These are phyloP conservation scores for Microctonus aethiopoides DNA, from an alignment of 2,888 invertebrate species.

Conservation along the genomic window DNA sequence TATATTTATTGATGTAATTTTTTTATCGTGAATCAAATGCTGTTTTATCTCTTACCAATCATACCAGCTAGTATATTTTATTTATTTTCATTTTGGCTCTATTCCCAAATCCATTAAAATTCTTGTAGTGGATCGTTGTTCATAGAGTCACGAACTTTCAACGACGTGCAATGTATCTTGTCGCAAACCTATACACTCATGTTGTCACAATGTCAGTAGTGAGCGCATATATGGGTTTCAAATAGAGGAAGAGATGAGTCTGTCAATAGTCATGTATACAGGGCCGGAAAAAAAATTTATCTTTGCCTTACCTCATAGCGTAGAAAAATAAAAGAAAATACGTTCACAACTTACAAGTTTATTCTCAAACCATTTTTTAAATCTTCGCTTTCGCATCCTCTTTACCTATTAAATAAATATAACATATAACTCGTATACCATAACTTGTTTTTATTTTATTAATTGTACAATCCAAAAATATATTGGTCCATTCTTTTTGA, in stretches of 20 bases:
- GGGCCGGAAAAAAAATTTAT: not conserved
- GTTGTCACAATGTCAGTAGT: not conserved
- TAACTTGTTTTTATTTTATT: too few relatives aligned
- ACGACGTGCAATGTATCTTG: slow-evolving; percentile 4
- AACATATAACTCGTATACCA: too few relatives aligned
- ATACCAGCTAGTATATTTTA: not conserved
- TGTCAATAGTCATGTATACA: not conserved
- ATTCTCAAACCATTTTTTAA: too few relatives aligned
- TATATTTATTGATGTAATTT: too few relatives aligned
- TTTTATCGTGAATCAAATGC: too few relatives aligned
- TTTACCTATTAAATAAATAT: too few relatives aligned
- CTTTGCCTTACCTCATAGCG: not conserved
- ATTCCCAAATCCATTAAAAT: not conserved
- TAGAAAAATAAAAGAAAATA: not conserved
- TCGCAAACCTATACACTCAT: not conserved
- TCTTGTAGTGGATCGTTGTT: not conserved
- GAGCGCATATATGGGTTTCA: not conserved
- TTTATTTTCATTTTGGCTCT: not conserved
- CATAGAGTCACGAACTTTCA: not conserved
- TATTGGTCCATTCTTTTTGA: too few relatives aligned
- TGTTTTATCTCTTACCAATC: not conserved
- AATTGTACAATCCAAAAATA: too few relatives aligned
- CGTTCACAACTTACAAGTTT: not conserved
- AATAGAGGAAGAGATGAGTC: not conserved
- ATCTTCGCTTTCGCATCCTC: too few relatives aligned